Conservation (phyloP, 1,140 invertebrate genomes). For the Neelides sp. region DNA sequence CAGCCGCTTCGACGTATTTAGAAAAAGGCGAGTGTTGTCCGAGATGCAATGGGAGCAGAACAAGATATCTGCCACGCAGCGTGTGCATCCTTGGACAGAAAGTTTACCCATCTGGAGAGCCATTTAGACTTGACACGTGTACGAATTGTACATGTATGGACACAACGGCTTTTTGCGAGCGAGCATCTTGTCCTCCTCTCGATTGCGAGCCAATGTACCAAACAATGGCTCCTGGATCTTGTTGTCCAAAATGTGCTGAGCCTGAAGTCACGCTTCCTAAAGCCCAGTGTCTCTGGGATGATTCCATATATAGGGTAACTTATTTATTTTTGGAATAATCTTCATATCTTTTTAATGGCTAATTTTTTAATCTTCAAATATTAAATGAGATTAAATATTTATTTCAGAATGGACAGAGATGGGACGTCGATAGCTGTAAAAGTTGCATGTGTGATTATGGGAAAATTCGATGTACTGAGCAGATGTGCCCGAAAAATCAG, state of each 20-base stretch:
- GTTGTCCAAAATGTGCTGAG: slow-evolving; percentile 50
- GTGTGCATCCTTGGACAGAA: slow-evolving; percentile 55
- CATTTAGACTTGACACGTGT: slow-evolving; percentile 58
- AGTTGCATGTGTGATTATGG: slow-evolving; percentile 67
- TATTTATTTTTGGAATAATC: too few species aligned
- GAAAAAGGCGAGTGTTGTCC: slow-evolving; percentile 70
- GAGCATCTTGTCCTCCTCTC: slow-evolving; percentile 65
- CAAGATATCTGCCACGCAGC: slow-evolving; percentile 27
- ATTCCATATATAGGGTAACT: slow-evolving; percentile 25
- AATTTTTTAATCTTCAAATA: too few species aligned
- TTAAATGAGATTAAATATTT: slow-evolving; percentile 9
- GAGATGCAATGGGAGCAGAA: slow-evolving; percentile 46
- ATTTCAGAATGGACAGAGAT: slow-evolving; percentile 65
- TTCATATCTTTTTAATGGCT: too few species aligned
- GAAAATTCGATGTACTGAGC: slow-evolving; percentile 62
- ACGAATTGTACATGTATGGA: slow-evolving; percentile 61
- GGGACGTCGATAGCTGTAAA: slow-evolving; percentile 73
- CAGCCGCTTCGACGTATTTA: slow-evolving; percentile 48
- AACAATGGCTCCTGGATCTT: slow-evolving; percentile 49
- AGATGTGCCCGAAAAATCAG: slow-evolving; percentile 49
- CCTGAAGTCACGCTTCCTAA: slow-evolving; percentile 13
- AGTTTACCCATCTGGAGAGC: slow-evolving; percentile 44
- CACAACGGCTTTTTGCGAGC: slow-evolving; percentile 59
- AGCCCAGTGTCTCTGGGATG: slow-evolving; percentile 25
- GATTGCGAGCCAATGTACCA: slow-evolving; percentile 61